A percentile compares a stretch with the other conserved stretches of the same genome.
phyloP scores from a whole-genome alignment of 2,113 vertebrate species.

The Otolemur garnettii region DNA sequence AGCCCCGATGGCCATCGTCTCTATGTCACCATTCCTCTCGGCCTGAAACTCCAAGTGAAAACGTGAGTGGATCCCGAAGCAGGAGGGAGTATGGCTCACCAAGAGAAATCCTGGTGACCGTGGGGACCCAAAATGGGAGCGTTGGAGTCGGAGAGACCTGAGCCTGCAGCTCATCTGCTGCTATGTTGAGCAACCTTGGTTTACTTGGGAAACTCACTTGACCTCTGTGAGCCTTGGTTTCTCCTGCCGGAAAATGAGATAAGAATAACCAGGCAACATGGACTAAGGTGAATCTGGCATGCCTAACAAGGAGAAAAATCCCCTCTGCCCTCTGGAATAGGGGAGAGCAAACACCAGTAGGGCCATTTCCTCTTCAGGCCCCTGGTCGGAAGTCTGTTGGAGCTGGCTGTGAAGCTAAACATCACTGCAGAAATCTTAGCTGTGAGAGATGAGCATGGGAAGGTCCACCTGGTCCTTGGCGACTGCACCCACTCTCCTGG shows the following conservation, averaged over 20 bases:
- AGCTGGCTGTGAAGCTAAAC: slow-evolving; percentile 66
- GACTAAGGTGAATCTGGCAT: not conserved
- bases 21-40: slow-evolving; percentile 74
- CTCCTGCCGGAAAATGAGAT: not conserved
- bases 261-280: not conserved
- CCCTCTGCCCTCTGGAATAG: not conserved
- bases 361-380: slow-evolving; percentile 50
- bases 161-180: not conserved
- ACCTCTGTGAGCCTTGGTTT: not conserved
- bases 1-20: slow-evolving; percentile 68
- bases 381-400: not conserved
- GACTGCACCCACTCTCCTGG: slow-evolving; percentile 70
- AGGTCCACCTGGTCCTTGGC: slow-evolving; percentile 40
- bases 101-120: not conserved
- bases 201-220: not conserved
- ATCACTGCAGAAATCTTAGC: slow-evolving; percentile 54
- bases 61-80: slow-evolving; percentile 60
- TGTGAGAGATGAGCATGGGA: slow-evolving; percentile 9
- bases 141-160: not conserved
- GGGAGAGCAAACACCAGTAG: not conserved
- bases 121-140: not conserved
- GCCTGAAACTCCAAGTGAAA: slow-evolving; percentile 56
- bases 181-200: not conserved
- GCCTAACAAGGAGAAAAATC: not conserved
- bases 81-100: not conserved